phyloP scores from a whole-genome alignment of 2,797 vertebrate species.

The Gila robusta region DNA sequence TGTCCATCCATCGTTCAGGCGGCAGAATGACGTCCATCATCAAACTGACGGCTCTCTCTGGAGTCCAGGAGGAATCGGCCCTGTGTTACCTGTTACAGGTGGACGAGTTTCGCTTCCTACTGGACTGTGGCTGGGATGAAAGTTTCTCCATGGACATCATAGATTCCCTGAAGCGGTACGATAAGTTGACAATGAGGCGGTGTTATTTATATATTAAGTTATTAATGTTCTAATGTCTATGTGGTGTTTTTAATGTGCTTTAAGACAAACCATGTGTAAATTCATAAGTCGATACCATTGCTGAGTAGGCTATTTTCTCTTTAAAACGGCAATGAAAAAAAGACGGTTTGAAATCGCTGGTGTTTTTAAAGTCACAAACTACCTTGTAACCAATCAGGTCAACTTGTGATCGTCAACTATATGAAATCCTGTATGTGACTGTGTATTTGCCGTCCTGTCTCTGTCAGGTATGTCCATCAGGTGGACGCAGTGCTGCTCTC shows the following conservation, averaged over 20 bases:
- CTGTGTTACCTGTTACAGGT: slow-evolving; percentile 98
- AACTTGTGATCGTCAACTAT: too few species aligned
- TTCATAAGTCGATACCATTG: too few species aligned
- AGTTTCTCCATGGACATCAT: slow-evolving; percentile 98
- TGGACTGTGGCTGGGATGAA: slow-evolving; percentile 99
- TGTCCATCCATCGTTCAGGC: slow-evolving; percentile 33
- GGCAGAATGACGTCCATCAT: slow-evolving; percentile 96
- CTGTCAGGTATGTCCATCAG: slow-evolving; percentile 91
- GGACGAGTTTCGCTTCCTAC: slow-evolving; percentile 95
- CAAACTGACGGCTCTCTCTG: slow-evolving; percentile 95
- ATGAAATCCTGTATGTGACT: background rate
- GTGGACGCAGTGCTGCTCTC: slow-evolving; percentile 96
- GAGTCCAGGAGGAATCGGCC: slow-evolving; percentile 97
- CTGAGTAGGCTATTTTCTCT: too few species aligned
- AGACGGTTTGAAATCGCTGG: too few species aligned
- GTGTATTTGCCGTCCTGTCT: slow-evolving; percentile 40
- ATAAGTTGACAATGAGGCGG: background rate
- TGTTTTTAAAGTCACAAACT: too few species aligned
- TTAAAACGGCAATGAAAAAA: too few species aligned
- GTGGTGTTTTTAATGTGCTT: too few species aligned
- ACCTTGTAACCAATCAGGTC: too few species aligned
- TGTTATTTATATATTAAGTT: background rate
- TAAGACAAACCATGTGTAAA: too few species aligned
- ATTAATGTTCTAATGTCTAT: too few species aligned
- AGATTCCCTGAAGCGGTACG: slow-evolving; percentile 93